Evolutionary conservation across 2,888 invertebrate species (phyloP), one percentile per base, ranked within the genome.

Genomic region (Hirtodrosophila alboralis): DNA sequence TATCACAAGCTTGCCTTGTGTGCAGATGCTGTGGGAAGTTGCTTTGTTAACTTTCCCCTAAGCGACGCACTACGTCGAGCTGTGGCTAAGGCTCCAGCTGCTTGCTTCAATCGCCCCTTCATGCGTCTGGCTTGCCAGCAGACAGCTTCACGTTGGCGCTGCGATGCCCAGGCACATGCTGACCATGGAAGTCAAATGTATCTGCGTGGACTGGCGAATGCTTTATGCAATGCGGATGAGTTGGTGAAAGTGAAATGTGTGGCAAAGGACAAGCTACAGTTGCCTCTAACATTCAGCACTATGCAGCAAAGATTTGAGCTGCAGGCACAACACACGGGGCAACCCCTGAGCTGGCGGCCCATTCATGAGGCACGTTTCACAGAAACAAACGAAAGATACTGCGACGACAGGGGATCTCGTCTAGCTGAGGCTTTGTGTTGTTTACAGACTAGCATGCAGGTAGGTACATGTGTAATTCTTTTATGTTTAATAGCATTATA

Each of bases 101-200:
- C 79, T 18, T 81, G 88, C 33, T 93, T 93, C 77, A 89, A 95
- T 57, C 91, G 93, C 16, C 93, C 95, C 0, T 95, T 96, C 89
- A 88, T 96, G 83, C 92, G 96, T 71, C 84, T 96, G 54, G 95
- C 94, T 1, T 94, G 94, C 43, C 95, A 96, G 83, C 93, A 94
- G 72, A 92, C 93, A 0, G 90, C 91, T n/a, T 87, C 90, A 5
- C 90, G 91, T 30, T 94, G 93, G 91, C 87, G 89, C 18, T 86
- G 91, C 30, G 91, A 58, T 8, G 36, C 90, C 44, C 70, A 87
- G 1, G 87, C 91, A 6, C 93, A 93, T 73, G 43, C 30, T 2
- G 28, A 49, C 4, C 91, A 91, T 67, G 89, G 91, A 2, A 61
- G 74, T 14, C 92, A 93, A 86, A 91, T 93, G 78, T 89, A 93